Evolutionary conservation across 2,113 vertebrate species (phyloP).

Genomic region (Oncorhynchus masou): DNA sequence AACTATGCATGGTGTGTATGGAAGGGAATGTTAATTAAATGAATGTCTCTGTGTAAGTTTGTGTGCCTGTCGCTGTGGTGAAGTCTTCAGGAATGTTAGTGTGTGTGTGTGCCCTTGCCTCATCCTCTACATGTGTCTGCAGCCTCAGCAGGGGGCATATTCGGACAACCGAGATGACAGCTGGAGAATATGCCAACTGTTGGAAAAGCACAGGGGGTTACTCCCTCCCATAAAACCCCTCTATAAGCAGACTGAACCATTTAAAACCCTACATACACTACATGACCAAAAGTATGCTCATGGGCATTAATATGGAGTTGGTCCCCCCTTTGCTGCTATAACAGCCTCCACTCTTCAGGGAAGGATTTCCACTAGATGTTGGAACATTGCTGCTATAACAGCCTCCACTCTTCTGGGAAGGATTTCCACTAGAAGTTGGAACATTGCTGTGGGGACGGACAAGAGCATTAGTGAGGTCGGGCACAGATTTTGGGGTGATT

Average conservation of each 20-base stretch:
- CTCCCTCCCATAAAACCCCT: slow-evolving; percentile 16
- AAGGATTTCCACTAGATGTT: too few species aligned
- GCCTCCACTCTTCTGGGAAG: too few species aligned
- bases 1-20: too few species aligned
- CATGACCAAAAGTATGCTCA: too few species aligned
- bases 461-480: too few species aligned
- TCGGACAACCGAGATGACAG: slow-evolving; percentile 39
- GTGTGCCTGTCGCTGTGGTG: not conserved
- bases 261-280: not conserved
- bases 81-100: not conserved
- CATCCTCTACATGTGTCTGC: slow-evolving; percentile 38
- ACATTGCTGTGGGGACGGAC: too few species aligned
- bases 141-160: slow-evolving; percentile 39
- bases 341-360: too few species aligned
- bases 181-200: slow-evolving; percentile 45
- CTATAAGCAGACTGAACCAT: slow-evolving; percentile 21
- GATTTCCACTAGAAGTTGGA: too few species aligned
- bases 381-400: too few species aligned
- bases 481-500: too few species aligned
- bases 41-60: not conserved
- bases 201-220: slow-evolving; percentile 3
- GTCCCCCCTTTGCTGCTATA: too few species aligned
- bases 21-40: not conserved
- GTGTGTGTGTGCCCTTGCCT: slow-evolving; percentile 1
- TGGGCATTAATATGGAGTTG: too few species aligned